A percentile compares a stretch with the other conserved stretches of the same genome.
Evolutionary conservation across 2,888 invertebrate genomes (phyloP).

Genomic region (Euphydryas editha): DNA sequence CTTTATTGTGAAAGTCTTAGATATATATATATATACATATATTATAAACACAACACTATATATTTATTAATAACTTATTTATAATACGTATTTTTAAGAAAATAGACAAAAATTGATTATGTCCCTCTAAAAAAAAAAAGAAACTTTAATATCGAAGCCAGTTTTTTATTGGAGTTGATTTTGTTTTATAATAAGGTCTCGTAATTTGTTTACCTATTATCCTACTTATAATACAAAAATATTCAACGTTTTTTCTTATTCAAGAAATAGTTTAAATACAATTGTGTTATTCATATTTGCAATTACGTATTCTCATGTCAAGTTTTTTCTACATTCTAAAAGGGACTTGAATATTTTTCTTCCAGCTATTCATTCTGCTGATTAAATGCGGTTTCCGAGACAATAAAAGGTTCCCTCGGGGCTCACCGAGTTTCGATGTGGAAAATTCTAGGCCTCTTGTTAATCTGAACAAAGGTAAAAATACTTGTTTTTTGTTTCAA

Average conservation of each 20-base stretch:
- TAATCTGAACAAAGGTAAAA: conserved; percentile 33
- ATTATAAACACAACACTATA: too few species aligned
- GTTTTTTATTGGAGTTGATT: too few species aligned
- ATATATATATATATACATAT: too few species aligned
- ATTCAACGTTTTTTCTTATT: background rate
- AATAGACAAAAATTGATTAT: too few species aligned
- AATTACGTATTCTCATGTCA: conserved; percentile 20
- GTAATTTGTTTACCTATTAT: background rate
- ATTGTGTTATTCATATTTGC: conserved; percentile 12
- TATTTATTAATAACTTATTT: too few species aligned
- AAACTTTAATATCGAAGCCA: too few species aligned
- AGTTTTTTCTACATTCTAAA: conserved; percentile 19
- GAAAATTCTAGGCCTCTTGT: conserved; percentile 29
- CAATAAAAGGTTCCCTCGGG: conserved; percentile 33
- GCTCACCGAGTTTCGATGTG: conserved; percentile 22
- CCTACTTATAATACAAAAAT: background rate
- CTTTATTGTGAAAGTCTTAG: too few species aligned
- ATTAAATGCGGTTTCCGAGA: conserved; percentile 39
- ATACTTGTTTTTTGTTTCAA: conserved; percentile 25
- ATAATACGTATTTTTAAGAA: too few species aligned
- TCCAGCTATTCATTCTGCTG: conserved; percentile 33
- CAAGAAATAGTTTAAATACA: background rate
- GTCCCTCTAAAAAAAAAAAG: too few species aligned
- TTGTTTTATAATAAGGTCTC: too few species aligned
- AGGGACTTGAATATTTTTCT: conserved; percentile 25